Percentiles rank a stretch among this genome's conserved stretches.
These are phyloP conservation scores for Drosophila varians DNA, from an alignment of 1,140 invertebrate species.

Conservation along the genomic window DNA sequence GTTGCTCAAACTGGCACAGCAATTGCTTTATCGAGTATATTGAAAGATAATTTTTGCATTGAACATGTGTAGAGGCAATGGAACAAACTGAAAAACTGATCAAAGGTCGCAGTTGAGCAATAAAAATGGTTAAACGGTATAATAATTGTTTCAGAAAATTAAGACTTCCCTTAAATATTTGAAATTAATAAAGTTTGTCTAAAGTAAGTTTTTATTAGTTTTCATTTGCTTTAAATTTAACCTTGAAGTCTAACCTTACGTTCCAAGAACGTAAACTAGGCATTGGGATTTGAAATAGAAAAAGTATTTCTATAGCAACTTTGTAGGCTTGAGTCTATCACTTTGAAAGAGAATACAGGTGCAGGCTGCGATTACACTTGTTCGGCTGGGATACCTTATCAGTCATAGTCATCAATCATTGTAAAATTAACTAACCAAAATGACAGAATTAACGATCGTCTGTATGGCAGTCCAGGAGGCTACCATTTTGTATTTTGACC, in stretches of 20 bases:
- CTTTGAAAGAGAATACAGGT: background rate
- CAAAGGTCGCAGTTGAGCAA: conserved; percentile 22
- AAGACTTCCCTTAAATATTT: too few relatives aligned
- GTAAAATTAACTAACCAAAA: conserved; percentile 31
- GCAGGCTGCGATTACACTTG: conserved; percentile 15
- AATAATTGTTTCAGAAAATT: too few relatives aligned
- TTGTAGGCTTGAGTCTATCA: conserved; percentile 40
- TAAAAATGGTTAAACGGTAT: too few relatives aligned
- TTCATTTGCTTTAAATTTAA: background rate
- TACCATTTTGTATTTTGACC: conserved; percentile 36
- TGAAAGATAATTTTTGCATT: conserved; percentile 13
- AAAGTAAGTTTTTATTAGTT: background rate
- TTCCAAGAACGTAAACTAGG: background rate
- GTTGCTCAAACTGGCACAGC: background rate
- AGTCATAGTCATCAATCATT: conserved; percentile 49
- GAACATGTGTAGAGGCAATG: conserved; percentile 1
- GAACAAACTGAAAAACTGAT: background rate
- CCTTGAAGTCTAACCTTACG: background rate
- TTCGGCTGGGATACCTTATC: conserved; percentile 38
- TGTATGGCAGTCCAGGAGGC: conserved; percentile 6
- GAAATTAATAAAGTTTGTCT: too few relatives aligned
- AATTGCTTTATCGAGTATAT: conserved; percentile 14
- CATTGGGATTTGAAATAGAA: background rate
- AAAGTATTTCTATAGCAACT: conserved; percentile 4
- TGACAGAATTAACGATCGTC: conserved; percentile 15